Base-by-base conservation (phyloP, 2,888 invertebrate species). In the Ochropleura leucogaster region DNA sequence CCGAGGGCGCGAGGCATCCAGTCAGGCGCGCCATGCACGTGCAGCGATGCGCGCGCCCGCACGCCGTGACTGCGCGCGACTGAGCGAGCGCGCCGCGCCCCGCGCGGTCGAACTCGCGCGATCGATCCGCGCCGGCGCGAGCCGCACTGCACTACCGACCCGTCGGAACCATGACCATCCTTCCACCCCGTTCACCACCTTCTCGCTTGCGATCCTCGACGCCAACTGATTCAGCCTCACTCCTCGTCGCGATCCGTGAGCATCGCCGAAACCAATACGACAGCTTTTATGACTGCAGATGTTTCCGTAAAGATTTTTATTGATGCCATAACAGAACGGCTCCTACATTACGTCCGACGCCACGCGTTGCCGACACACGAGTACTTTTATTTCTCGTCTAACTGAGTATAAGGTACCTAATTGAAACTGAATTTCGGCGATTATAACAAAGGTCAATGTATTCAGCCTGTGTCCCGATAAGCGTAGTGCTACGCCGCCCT, bases 1-100 rank as follows among this genome's bases (percentile, higher is more conserved):
- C 96, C 96, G 95, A 94, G 93, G 96, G 95, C 96, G 94, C 95
- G 95, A 95, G 95, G 96, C 96, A 96, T 96, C 91, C 96, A 95
- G 96, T 93, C 95, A 94, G 91, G 92, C 95, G 96, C 95, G 96
- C 96, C 96, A 96, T 96, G 96, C 96, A 96, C 95, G 94, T 94
- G 94, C 90, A 92, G 90, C 89, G 90, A 94, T 92, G 94, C 95
- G 95, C 94, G 95, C 94, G 94, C 91, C 90, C 93, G 94, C 94
- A 92, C 95, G 95, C 94, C 88, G 91, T 91, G 90, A 87, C 92
- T 94, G 95, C 95, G 95, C 95, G 95, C 94, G 95, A 94, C 95
- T 94, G 94, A 88, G 77, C 77, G 71, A 77, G 84, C 83, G 84
- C 84, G 85, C 86, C 86, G 87, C 89, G 85, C 84, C 83, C 89